phyloP scores from a whole-genome alignment of 1,140 invertebrate species.

The Drosophila teissieri region DNA sequence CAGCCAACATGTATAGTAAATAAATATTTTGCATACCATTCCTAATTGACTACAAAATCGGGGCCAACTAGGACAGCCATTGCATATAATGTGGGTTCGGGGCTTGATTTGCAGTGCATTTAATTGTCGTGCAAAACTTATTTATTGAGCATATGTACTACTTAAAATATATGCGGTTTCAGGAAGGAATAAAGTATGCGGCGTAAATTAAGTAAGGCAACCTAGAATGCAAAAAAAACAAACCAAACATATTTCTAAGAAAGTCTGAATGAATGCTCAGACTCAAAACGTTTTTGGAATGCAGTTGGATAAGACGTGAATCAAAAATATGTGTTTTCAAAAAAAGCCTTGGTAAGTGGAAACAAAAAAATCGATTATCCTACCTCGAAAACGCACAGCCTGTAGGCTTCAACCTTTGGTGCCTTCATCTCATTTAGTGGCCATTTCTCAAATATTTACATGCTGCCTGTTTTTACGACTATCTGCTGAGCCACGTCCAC shows the following conservation, averaged over 20 bases:
- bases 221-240: no score
- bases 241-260: no score
- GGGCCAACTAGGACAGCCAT: slow-evolving; percentile 25
- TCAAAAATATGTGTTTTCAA: no score
- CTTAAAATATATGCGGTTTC: not conserved
- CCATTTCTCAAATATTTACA: slow-evolving; percentile 60
- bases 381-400: not conserved
- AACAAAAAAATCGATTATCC: not conserved
- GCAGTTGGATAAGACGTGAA: no score
- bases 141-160: not conserved
- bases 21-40: slow-evolving; percentile 45
- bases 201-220: no score
- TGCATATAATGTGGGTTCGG: slow-evolving; percentile 8
- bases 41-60: slow-evolving; percentile 24
- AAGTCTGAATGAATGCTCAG: no score
- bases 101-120: slow-evolving; percentile 9
- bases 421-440: slow-evolving; percentile 38
- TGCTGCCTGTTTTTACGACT: slow-evolving; percentile 71
- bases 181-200: no score
- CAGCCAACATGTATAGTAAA: slow-evolving; percentile 14
- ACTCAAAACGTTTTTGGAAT: no score
- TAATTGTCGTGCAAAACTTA: slow-evolving; percentile 1
- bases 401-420: not conserved
- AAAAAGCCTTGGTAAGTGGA: no score
- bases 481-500: slow-evolving; percentile 28